phyloP scores from a whole-genome alignment of 2,888 invertebrate species.

The Hydropsyche betteni region DNA sequence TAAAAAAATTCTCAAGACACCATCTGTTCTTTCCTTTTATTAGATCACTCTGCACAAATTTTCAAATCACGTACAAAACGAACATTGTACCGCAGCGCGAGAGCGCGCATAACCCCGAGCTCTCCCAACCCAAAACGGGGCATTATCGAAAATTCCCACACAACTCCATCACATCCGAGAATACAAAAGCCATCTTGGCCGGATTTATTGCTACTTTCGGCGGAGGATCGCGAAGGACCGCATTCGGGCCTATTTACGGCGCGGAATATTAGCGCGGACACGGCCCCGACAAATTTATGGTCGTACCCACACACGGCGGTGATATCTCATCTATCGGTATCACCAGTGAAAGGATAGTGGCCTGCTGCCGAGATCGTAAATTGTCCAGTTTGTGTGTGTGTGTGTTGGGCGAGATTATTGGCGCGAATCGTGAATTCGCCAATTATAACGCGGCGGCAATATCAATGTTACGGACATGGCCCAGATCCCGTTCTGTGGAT shows the following conservation, averaged over 20 bases:
- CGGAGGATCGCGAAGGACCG: too few species aligned
- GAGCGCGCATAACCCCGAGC: neutral
- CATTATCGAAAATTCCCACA: too few species aligned
- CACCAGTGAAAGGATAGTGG: constrained; percentile 15
- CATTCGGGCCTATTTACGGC: constrained; percentile 5
- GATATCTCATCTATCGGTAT: constrained; percentile 14
- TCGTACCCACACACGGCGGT: neutral
- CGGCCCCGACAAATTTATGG: constrained; percentile 12
- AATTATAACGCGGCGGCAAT: constrained; percentile 10
- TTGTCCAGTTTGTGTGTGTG: neutral
- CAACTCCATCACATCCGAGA: too few species aligned
- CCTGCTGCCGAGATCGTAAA: constrained; percentile 10
- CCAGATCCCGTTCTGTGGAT: too few species aligned
- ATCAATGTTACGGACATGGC: constrained; percentile 18
- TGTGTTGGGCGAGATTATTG: neutral
- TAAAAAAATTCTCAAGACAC: neutral
- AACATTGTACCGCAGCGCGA: neutral
- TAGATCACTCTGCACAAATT: neutral
- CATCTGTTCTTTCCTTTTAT: constrained; percentile 15
- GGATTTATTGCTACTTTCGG: too few species aligned
- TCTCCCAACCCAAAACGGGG: too few species aligned
- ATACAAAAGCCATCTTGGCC: too few species aligned
- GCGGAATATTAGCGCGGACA: neutral
- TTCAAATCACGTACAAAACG: constrained; percentile 19
- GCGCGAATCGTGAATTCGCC: constrained; percentile 19